A percentile compares a stretch with the other conserved stretches of the same genome.
Conservation (phyloP, 2,797 vertebrate species). For the Rhinella marina region DNA sequence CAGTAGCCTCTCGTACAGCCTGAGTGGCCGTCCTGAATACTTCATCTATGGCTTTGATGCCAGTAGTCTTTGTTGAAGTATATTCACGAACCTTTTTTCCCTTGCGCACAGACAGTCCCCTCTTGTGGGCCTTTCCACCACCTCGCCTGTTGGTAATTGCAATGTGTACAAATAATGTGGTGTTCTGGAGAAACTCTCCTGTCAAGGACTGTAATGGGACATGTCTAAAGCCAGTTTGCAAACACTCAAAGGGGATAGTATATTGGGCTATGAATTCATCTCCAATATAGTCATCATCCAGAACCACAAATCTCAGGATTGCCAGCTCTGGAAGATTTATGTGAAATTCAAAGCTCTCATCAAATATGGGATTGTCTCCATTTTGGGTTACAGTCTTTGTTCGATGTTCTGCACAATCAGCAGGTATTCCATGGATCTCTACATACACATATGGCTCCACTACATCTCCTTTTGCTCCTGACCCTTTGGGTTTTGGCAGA, state of each 20-base stretch:
- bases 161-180: conserved; percentile 88
- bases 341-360: conserved; percentile 93
- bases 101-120: conserved; percentile 86
- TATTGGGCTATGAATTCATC: conserved; percentile 95
- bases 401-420: conserved; percentile 89
- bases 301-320: conserved; percentile 86
- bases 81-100: conserved; percentile 87
- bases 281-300: conserved; percentile 92
- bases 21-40: conserved; percentile 89
- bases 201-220: conserved; percentile 88
- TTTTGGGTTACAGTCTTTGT: conserved; percentile 90
- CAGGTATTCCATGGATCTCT: conserved; percentile 90
- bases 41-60: conserved; percentile 91
- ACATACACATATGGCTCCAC: conserved; percentile 92
- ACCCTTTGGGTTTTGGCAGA: conserved; percentile 90
- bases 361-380: conserved; percentile 90
- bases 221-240: conserved; percentile 89
- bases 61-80: conserved; percentile 88
- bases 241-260: conserved; percentile 92
- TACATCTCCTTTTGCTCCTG: conserved; percentile 90
- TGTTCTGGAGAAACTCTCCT: conserved; percentile 86
- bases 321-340: conserved; percentile 91
- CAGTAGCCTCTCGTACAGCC: conserved; percentile 89
- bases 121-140: conserved; percentile 84
- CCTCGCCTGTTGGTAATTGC: conserved; percentile 90